phyloP scores from a whole-genome alignment of 1,140 invertebrate species.

The Drosophila funebris region DNA sequence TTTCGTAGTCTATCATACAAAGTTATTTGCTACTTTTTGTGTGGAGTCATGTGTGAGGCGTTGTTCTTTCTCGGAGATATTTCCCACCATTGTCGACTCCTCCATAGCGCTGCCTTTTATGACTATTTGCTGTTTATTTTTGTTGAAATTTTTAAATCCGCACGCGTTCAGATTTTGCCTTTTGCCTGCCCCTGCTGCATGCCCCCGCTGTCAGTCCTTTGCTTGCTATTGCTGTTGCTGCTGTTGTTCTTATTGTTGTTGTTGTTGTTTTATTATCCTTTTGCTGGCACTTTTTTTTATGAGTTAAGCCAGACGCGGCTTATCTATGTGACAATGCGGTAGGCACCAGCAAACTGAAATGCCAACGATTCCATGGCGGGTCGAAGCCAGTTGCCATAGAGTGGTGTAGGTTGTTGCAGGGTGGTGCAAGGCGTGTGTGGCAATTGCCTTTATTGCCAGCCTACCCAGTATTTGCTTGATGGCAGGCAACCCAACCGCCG shows the following conservation, averaged over 20 bases:
- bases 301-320: conserved; percentile 81
- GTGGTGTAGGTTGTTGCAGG: neutral
- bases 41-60: conserved; percentile 43
- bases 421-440: conserved; percentile 10
- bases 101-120: conserved; percentile 30
- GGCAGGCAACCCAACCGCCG: conserved; percentile 9
- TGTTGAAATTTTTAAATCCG: conserved; percentile 79
- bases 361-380: conserved; percentile 1
- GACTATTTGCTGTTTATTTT: conserved; percentile 72
- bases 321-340: conserved; percentile 82
- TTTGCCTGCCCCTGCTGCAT: neutral
- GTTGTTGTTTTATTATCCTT: conserved; percentile 73
- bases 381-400: conserved; percentile 9
- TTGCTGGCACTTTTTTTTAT: conserved; percentile 74
- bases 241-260: conserved; percentile 23
- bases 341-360: conserved; percentile 58
- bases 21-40: conserved; percentile 7
- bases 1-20: neutral
- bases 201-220: neutral
- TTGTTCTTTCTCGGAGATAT: conserved; percentile 34
- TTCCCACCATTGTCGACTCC: conserved; percentile 54
- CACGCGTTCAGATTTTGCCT: conserved; percentile 59
- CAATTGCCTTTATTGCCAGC: conserved; percentile 67
- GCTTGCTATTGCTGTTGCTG: neutral
- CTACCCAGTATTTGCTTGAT: conserved; percentile 22